Evolutionary conservation across 2,888 invertebrate genomes (phyloP).

Genomic region (Fragum sueziense): DNA sequence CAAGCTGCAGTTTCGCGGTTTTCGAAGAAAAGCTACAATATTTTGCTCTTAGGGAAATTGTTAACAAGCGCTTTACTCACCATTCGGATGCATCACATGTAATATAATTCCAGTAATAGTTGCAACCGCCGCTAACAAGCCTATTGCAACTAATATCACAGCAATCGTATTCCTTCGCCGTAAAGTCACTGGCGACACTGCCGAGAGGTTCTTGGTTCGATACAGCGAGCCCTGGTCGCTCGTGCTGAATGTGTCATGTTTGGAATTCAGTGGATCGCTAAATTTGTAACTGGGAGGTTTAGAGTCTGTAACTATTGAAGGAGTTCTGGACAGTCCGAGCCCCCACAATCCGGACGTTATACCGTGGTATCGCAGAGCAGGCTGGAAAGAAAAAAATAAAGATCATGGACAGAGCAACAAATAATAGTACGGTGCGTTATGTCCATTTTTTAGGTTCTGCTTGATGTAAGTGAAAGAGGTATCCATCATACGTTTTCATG

Average conservation of each 20-base stretch:
- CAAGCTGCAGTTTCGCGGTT: no score
- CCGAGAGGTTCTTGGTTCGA: constrained; percentile 34
- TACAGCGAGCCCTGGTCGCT: constrained; percentile 39
- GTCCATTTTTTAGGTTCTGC: no score
- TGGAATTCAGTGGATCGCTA: constrained; percentile 28
- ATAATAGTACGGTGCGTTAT: no score
- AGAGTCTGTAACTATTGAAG: constrained; percentile 45
- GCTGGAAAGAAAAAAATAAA: constrained; percentile 39
- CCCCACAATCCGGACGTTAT: constrained; percentile 52
- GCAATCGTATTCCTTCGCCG: constrained; percentile 60
- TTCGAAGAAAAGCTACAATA: no score
- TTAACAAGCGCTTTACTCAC: constrained; percentile 50
- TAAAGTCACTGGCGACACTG: constrained; percentile 49
- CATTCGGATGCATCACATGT: constrained; percentile 60
- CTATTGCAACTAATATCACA: constrained; percentile 61
- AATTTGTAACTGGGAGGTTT: constrained; percentile 52
- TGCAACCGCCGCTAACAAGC: constrained; percentile 61
- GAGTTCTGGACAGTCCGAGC: constrained; percentile 35
- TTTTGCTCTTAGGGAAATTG: no score
- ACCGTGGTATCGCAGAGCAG: constrained; percentile 58
- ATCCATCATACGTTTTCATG: no score
- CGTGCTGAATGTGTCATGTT: constrained; percentile 30
- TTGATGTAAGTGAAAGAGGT: no score
- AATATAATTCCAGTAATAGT: constrained; percentile 59
- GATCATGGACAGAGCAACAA: not conserved